These are phyloP conservation scores for Elysia chlorotica DNA, from an alignment of 1,140 invertebrate species.

Conservation along the genomic window DNA sequence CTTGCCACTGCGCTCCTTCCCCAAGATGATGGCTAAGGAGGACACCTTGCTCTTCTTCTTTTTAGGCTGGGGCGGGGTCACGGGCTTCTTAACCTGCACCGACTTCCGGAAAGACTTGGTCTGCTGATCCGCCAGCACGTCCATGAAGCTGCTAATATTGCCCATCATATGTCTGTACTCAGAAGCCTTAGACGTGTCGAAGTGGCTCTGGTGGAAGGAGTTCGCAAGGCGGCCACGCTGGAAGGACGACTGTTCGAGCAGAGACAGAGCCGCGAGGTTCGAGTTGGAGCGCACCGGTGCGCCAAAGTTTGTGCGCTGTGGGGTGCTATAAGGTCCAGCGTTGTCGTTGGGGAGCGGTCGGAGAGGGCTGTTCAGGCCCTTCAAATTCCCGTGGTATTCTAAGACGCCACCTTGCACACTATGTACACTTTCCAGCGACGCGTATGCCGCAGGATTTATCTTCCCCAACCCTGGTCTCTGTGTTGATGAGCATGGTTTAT, in stretches of 20 bases:
- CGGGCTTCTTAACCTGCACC: conserved; percentile 30
- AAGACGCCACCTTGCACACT: background rate
- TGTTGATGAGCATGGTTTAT: too few relatives aligned
- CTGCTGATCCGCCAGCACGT: conserved; percentile 37
- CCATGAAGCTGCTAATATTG: conserved; percentile 34
- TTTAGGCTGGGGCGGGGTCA: conserved; percentile 20
- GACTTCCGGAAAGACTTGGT: conserved; percentile 43
- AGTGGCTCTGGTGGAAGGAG: conserved; percentile 13
- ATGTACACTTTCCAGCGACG: too few relatives aligned
- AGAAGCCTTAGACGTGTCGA: conserved; percentile 34
- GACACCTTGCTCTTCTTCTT: conserved; percentile 35
- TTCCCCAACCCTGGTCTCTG: too few relatives aligned
- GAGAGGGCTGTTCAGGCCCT: background rate
- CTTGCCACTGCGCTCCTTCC: conserved; percentile 28
- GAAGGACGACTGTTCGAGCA: background rate
- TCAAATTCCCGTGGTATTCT: background rate
- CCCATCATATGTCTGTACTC: conserved; percentile 32
- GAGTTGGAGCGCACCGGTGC: background rate
- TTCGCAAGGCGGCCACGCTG: background rate
- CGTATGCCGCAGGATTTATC: too few relatives aligned
- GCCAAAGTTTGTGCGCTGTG: background rate
- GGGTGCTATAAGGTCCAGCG: background rate
- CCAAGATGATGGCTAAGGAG: conserved; percentile 43
- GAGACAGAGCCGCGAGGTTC: background rate
- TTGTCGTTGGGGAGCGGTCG: background rate